Evolutionary conservation across 2,888 invertebrate genomes (phyloP).

Genomic region (Nymphalis polychloros): DNA sequence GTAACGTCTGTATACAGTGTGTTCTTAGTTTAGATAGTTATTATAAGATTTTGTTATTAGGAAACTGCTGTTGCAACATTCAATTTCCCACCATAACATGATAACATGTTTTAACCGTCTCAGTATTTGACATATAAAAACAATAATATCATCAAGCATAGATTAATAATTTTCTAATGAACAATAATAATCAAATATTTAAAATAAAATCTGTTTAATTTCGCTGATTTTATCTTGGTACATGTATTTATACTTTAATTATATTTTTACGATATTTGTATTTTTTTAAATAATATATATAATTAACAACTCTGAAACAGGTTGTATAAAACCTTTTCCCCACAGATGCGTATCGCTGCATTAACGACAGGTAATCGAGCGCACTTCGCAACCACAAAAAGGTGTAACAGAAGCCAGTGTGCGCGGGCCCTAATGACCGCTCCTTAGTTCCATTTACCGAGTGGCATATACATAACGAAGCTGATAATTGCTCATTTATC

Average conservation of each 20-base stretch:
- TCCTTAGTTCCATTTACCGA: constrained; percentile 64
- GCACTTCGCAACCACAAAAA: constrained; percentile 64
- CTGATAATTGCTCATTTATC: constrained; percentile 66
- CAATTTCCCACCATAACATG: too few relatives aligned
- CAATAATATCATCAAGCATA: too few relatives aligned
- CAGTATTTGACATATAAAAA: too few relatives aligned
- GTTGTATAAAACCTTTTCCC: constrained; percentile 54
- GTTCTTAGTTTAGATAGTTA: constrained; percentile 37
- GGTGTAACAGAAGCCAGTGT: constrained; percentile 75
- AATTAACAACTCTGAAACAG: constrained; percentile 42
- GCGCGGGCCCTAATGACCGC: constrained; percentile 68
- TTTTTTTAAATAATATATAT: not conserved
- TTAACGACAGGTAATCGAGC: constrained; percentile 70
- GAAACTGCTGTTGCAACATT: too few relatives aligned
- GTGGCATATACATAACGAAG: constrained; percentile 49
- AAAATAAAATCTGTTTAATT: too few relatives aligned
- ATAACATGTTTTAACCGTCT: too few relatives aligned
- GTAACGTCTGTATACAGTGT: constrained; percentile 53
- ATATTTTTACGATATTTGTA: not conserved
- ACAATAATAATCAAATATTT: not conserved
- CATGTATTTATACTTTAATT: not conserved
- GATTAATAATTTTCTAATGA: not conserved
- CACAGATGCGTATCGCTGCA: constrained; percentile 65
- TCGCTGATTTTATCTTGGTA: too few relatives aligned
- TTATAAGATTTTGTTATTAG: not conserved